Evolutionary conservation across 37 sponge, comb jelly and placozoan species (phyloP).

Genomic region (Amphimedon queenslandica): DNA sequence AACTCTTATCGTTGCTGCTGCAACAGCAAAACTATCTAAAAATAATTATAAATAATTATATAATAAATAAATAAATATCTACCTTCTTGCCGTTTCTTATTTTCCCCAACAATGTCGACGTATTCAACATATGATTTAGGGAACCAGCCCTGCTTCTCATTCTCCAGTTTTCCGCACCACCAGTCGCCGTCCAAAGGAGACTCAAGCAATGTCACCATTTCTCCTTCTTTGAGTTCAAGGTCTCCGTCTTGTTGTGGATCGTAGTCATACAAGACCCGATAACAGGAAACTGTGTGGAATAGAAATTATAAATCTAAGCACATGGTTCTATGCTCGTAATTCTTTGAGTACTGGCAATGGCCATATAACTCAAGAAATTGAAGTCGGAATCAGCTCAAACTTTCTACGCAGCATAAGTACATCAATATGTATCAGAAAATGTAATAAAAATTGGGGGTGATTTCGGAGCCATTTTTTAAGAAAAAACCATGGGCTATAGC

Average conservation of each 20-base stretch:
- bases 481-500: too few species aligned
- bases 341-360: neutral
- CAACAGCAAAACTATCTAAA: constrained; percentile 36
- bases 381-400: too few species aligned
- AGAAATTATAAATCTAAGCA: neutral
- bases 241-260: constrained; percentile 50
- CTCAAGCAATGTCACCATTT: constrained; percentile 58
- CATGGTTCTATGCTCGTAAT: neutral
- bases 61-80: neutral
- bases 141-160: constrained; percentile 34
- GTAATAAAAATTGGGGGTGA: too few species aligned
- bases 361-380: neutral
- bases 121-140: constrained; percentile 27
- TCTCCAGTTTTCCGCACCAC: constrained; percentile 27
- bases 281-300: constrained; percentile 27
- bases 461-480: too few species aligned
- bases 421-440: too few species aligned
- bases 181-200: constrained; percentile 39
- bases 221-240: constrained; percentile 47
- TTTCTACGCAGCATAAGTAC: too few species aligned
- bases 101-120: constrained; percentile 36
- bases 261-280: constrained; percentile 50
- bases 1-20: constrained; percentile 63
- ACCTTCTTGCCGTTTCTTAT: constrained; percentile 36
- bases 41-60: neutral